phyloP scores from a whole-genome alignment of 2,113 vertebrate genomes.

The Rhinolophus sinicus region DNA sequence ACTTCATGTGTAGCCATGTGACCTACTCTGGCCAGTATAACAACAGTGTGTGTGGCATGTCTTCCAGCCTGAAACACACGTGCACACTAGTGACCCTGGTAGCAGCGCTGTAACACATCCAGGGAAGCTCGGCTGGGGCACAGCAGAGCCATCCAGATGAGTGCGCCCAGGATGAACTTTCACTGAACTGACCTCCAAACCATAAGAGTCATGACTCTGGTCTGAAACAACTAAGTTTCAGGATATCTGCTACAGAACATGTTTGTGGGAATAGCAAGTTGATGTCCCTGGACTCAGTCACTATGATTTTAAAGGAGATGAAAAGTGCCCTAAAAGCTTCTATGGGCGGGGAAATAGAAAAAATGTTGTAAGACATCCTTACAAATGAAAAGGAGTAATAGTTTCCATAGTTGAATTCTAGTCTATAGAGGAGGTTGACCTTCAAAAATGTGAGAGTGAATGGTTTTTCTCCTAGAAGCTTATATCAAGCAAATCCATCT shows the following conservation, averaged over 20 bases:
- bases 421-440: background rate
- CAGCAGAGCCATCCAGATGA: background rate
- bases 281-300: background rate
- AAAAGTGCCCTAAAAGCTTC: background rate
- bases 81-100: too few species aligned
- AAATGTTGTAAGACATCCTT: background rate
- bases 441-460: background rate
- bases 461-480: background rate
- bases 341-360: background rate
- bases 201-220: background rate
- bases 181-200: background rate
- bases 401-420: background rate
- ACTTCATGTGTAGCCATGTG: background rate
- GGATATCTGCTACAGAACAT: background rate
- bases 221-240: background rate
- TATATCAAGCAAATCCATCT: background rate
- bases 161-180: too few species aligned
- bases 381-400: background rate
- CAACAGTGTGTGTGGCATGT: rapidly evolving
- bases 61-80: background rate
- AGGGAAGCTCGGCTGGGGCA: rapidly evolving
- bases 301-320: background rate
- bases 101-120: rapidly evolving
- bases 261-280: background rate
- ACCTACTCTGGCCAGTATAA: background rate